Evolutionary conservation across 2,797 vertebrate genomes (phyloP).

Genomic region (Nyctalus aviator): DNA sequence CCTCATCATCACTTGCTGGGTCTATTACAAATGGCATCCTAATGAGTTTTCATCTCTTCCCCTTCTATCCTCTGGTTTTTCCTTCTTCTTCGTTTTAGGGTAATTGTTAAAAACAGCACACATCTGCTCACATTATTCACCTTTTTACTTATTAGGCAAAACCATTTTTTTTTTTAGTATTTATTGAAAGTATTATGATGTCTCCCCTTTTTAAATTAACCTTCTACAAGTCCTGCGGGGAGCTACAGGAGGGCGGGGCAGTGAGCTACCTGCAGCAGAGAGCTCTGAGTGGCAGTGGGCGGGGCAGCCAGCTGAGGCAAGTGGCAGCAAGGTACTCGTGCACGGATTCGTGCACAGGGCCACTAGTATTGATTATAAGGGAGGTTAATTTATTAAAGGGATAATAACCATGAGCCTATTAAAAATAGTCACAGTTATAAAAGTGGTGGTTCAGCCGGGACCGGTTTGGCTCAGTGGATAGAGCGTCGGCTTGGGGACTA

Average conservation of each 20-base stretch:
- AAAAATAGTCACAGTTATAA: no score
- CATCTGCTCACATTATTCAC: not conserved
- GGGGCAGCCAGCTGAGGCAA: no score
- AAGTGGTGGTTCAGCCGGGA: no score
- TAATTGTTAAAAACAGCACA: conserved; percentile 48
- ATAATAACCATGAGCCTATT: not conserved
- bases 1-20: conserved; percentile 66
- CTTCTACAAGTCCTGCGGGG: not conserved
- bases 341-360: no score
- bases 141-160: not conserved
- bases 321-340: no score
- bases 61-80: not conserved
- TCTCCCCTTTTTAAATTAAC: not conserved
- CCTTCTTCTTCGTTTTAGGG: conserved; percentile 39
- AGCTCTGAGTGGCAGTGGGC: no score
- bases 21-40: conserved; percentile 57
- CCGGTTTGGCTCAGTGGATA: no score
- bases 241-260: no score
- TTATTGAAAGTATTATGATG: not conserved
- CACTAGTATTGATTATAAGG: not conserved
- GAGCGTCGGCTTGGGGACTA: no score
- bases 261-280: no score
- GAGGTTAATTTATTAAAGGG: not conserved
- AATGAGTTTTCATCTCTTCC: conserved; percentile 53
- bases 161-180: not conserved